These are phyloP conservation scores for Aplodontia rufa DNA, from an alignment of 2,113 vertebrate genomes.

Conservation along the genomic window DNA sequence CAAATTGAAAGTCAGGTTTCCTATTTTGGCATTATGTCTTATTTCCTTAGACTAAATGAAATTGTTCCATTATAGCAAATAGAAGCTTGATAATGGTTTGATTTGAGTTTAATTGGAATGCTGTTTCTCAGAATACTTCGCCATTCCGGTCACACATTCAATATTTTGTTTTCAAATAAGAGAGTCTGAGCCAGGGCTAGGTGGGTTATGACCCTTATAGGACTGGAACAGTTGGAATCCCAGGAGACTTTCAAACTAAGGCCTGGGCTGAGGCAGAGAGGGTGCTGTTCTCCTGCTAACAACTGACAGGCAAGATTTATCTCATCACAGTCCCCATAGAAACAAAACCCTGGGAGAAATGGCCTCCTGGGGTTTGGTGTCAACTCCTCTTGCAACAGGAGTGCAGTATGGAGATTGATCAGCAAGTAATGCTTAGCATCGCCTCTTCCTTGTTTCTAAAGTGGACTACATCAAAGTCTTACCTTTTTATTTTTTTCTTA, in stretches of 20 bases:
- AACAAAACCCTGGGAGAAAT: conserved; percentile 17
- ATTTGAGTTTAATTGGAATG: conserved; percentile 72
- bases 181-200: neutral
- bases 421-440: too few relatives aligned
- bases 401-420: neutral
- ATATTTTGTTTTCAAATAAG: conserved; percentile 44
- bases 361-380: neutral
- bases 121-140: conserved; percentile 67
- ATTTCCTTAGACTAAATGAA: conserved; percentile 75
- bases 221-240: conserved; percentile 36
- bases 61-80: conserved; percentile 76
- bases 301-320: neutral
- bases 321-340: neutral
- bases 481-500: conserved; percentile 44
- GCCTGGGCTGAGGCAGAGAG: neutral
- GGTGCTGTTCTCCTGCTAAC: neutral
- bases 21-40: conserved; percentile 66
- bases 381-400: neutral
- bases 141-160: conserved; percentile 49
- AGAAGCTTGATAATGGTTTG: conserved; percentile 71
- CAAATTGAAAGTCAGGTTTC: conserved; percentile 71
- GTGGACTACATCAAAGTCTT: neutral
- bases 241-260: neutral
- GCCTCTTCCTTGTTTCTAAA: neutral
- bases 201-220: neutral